Conservation (phyloP, 2,113 vertebrate genomes). For the Vulpes ferrilata region DNA sequence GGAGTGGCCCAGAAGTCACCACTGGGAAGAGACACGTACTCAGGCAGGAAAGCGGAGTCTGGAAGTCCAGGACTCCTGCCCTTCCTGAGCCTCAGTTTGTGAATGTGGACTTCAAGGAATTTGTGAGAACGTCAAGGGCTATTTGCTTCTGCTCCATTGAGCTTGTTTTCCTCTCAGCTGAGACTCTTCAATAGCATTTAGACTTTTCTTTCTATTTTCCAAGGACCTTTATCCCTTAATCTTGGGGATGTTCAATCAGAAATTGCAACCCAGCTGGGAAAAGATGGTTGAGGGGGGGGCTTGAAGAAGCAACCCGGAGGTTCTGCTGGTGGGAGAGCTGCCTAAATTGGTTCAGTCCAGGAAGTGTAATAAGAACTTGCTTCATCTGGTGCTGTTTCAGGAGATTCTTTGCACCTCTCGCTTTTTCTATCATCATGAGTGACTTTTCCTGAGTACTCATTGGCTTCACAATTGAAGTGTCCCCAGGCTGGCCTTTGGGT, state of each 20-base stretch:
- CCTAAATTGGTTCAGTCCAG: neutral
- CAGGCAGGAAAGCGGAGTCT: neutral
- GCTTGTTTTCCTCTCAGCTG: neutral
- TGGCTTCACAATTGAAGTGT: neutral
- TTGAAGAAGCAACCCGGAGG: neutral
- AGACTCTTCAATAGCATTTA: neutral
- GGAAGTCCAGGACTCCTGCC: neutral
- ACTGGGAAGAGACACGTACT: neutral
- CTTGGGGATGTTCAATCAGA: neutral
- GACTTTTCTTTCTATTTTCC: neutral
- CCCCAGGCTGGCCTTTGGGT: neutral
- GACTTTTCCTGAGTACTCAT: neutral
- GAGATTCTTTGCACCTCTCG: neutral
- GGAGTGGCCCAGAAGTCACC: neutral
- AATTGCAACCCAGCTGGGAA: neutral
- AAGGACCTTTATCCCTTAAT: neutral
- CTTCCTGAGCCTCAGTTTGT: neutral
- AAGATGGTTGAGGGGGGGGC: neutral
- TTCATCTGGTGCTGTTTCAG: neutral
- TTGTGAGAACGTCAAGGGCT: neutral
- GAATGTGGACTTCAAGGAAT: neutral
- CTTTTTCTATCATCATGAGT: neutral
- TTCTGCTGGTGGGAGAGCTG: neutral
- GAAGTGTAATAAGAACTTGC: neutral
- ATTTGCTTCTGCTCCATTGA: neutral